Evolutionary conservation across 2,888 invertebrate genomes (phyloP).

Genomic region (Nipponacmea schrenckii): DNA sequence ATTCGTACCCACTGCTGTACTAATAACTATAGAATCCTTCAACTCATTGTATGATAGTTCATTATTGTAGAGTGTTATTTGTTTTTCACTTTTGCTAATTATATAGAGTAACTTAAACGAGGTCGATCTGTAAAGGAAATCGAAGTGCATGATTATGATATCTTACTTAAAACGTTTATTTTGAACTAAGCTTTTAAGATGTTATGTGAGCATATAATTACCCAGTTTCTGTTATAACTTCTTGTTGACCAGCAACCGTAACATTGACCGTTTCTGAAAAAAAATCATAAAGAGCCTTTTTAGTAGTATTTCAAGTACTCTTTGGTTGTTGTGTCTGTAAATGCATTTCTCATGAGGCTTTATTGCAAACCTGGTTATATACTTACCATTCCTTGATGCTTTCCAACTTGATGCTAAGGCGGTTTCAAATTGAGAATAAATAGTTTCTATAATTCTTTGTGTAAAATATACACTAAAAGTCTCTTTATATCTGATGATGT

Average conservation of each 20-base stretch:
- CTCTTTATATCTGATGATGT: not conserved
- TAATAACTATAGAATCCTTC: not conserved
- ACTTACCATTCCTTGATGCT: not conserved
- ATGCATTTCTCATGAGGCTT: too few species aligned
- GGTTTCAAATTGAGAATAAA: not conserved
- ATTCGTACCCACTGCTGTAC: not conserved
- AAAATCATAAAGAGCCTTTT: not conserved
- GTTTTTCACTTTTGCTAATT: too few species aligned
- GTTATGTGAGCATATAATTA: not conserved
- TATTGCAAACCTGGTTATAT: too few species aligned
- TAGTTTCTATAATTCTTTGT: not conserved
- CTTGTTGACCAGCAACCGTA: not conserved
- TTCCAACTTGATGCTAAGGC: not conserved
- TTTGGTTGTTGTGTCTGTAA: too few species aligned
- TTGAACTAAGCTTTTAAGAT: too few species aligned
- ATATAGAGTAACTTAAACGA: too few species aligned
- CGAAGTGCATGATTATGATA: too few species aligned
- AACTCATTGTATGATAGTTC: not conserved
- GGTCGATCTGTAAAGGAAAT: too few species aligned
- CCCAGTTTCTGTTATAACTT: not conserved
- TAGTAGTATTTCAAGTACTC: too few species aligned
- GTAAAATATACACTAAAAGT: not conserved
- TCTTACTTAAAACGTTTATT: too few species aligned
- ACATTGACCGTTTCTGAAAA: slow-evolving; percentile 1
- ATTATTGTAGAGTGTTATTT: not conserved